Evolutionary conservation across 1,140 invertebrate genomes (phyloP).

Genomic region (Drosophila triauraria): DNA sequence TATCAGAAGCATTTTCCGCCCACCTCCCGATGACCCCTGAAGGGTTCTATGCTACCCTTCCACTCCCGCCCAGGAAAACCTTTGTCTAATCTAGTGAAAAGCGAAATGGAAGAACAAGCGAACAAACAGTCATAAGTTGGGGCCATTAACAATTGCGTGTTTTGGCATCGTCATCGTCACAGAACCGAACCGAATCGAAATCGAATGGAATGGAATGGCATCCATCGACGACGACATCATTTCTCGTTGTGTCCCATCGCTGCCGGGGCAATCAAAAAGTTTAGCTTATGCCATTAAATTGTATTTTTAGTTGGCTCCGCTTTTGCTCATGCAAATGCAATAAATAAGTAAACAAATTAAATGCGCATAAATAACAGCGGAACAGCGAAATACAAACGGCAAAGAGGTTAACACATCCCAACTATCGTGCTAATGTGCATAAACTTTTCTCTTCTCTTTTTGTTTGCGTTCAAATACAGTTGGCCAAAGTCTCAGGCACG

Average conservation of each 20-base stretch:
- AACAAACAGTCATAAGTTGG: slow-evolving; percentile 43
- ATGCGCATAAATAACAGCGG: slow-evolving; percentile 59
- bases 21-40: slow-evolving; percentile 13
- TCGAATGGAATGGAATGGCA: slow-evolving; percentile 24
- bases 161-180: slow-evolving; percentile 46
- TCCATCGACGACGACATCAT: slow-evolving; percentile 36
- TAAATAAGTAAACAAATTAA: slow-evolving; percentile 67
- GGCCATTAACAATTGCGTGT: slow-evolving; percentile 54
- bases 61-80: background rate
- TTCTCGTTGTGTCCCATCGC: slow-evolving; percentile 32
- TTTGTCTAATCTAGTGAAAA: slow-evolving; percentile 47
- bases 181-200: slow-evolving; percentile 28
- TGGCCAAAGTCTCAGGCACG: slow-evolving; percentile 38
- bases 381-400: slow-evolving; percentile 15
- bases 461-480: slow-evolving; percentile 21
- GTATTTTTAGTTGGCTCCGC: slow-evolving; percentile 53
- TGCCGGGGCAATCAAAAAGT: slow-evolving; percentile 59
- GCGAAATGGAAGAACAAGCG: slow-evolving; percentile 33
- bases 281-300: slow-evolving; percentile 63
- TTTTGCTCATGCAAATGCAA: slow-evolving; percentile 45
- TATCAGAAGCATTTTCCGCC: slow-evolving; percentile 10
- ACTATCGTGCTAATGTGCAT: slow-evolving; percentile 52
- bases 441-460: slow-evolving; percentile 8
- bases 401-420: slow-evolving; percentile 50
- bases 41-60: background rate